Base-by-base conservation (phyloP, 2,797 vertebrate species). In the Sebastes dallii region DNA sequence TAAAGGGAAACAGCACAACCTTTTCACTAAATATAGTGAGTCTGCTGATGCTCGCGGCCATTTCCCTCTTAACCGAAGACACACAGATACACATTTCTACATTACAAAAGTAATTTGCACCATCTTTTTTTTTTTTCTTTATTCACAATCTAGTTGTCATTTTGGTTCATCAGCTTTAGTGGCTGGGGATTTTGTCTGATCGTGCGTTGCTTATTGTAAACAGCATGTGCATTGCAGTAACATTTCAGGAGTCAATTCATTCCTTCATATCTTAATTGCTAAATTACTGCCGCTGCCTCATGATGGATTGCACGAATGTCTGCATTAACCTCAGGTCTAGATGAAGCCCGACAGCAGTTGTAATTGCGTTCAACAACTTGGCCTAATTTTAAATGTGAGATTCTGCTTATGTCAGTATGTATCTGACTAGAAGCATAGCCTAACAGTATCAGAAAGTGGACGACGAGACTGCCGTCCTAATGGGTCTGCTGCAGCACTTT, bases 1-100 rank as follows among this genome's bases (percentile, higher is more conserved):
- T 77, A 65, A 52, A 70, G 71, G 50, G 56, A 83, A 89, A 68
- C 62, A 61, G 76, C 64, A 76, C 42, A 65, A 74, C 56, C 71
- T 88, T 84, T 83, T 89, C 89, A 87, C 88, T 91, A 91, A 89
- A 93, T 91, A 85, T 90, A 91, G 89, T 74, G 66, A 87, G 71
- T 90, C 80, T 89, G 83, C 78, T 86, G 84, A 91, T 89, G 82
- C 80, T 84, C 52, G 68, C 58, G 86, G 83, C 74, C 84, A 78
- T 90, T 88, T 89, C 67, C 58, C 55, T 58, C 36, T 75, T 20
- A 77, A 76, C 65, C 75, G 46, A 75, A 76, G 22, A 77, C 69
- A 54, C 58, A 75, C 30, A 75, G 66, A 81, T 66, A 39, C 25
- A 73, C 25, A 79, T 75, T 80, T 60, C 60, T 77, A n/a, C 22